A percentile compares a stretch with the other conserved stretches of the same genome.
Evolutionary conservation across 2,113 vertebrate genomes (phyloP).

Genomic region (cat (Felis catus)): F.catus_Fca126_mat1.0 CM031419.1:79276501-79277000

Average conservation of each 20-base stretch:
- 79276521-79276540: slow-evolving; percentile 50
- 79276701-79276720: slow-evolving; percentile 30
- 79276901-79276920: background rate
- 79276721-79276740: background rate
- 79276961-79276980: slow-evolving; percentile 98
- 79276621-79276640: slow-evolving; percentile 59
- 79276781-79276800: slow-evolving; percentile 45
- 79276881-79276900: background rate
- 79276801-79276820: background rate
- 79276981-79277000: slow-evolving; percentile 98
- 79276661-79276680: background rate
- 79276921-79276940: slow-evolving; percentile 29
- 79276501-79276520: slow-evolving; percentile 25
- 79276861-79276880: background rate
- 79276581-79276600: slow-evolving; percentile 33
- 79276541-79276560: slow-evolving; percentile 41
- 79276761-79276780: slow-evolving; percentile 24
- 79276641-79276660: slow-evolving; percentile 34
- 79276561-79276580: slow-evolving; percentile 43
- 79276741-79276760: slow-evolving; percentile 18
- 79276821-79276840: slow-evolving; percentile 49
- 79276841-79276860: background rate
- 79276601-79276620: slow-evolving; percentile 30
- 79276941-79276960: slow-evolving; percentile 81
- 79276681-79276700: slow-evolving; percentile 55